These are phyloP conservation scores for Heliconius nattereri DNA, from an alignment of 1,140 invertebrate species.

Conservation along the genomic window DNA sequence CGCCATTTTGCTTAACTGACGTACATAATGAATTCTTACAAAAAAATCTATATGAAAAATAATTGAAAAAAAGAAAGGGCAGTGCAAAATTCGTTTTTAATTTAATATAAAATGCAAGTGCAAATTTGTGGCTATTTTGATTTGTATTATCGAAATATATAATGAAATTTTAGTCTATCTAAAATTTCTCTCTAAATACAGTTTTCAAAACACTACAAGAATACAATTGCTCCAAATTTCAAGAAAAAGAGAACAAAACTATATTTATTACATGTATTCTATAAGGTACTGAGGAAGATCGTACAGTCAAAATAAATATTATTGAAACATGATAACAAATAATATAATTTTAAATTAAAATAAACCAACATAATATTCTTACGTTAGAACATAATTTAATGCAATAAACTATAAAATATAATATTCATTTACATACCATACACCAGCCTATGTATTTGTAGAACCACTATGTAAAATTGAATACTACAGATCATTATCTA, in stretches of 20 bases:
- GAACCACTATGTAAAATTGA: conserved; percentile 10
- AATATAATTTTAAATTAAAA: neutral
- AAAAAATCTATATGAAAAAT: neutral
- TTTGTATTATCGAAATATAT: neutral
- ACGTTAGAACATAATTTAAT: neutral
- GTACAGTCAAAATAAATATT: neutral
- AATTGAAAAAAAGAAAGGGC: neutral
- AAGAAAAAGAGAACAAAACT: neutral
- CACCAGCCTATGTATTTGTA: conserved; percentile 2
- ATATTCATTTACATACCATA: neutral
- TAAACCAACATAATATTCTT: neutral
- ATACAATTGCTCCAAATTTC: neutral
- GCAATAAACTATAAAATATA: neutral
- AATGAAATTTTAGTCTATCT: neutral
- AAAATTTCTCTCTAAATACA: neutral
- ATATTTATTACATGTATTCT: neutral
- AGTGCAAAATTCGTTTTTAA: neutral
- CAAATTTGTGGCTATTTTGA: neutral
- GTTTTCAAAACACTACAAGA: neutral
- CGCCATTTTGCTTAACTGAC: neutral
- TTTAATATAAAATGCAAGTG: conserved; percentile 1
- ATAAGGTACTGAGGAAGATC: neutral
- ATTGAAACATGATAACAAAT: neutral
- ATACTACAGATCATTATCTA: conserved; percentile 6
- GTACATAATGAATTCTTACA: neutral